Base-by-base conservation (phyloP, 2,888 invertebrate species). In the Xylocampa areola region DNA sequence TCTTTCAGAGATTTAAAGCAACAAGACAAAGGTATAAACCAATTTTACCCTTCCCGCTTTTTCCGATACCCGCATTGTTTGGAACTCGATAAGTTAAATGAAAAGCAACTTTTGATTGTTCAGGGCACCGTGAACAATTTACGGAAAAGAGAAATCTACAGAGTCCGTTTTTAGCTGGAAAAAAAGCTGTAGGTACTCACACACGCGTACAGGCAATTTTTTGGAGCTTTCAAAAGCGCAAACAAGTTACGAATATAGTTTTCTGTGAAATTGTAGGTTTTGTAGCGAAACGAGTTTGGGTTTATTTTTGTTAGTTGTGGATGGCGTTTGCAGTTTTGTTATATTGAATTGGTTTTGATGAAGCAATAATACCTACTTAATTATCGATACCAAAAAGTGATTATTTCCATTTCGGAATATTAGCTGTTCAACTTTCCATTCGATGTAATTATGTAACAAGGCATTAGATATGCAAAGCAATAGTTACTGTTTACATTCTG, bases 41-140 rank as follows among this genome's bases (percentile, higher is more conserved):
- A 86, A 88, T 87, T 86, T 81, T 70, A 71, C 72, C 54, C 66
- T 70, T 68, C 65, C 69, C 78, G 64, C 64, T 59, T 76, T 75
- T 71, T 44, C 73, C 79, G 75, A 79, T 78, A 80, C 79, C 81
- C 83, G 71, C 84, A 82, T 85, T 82, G 85, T 87, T 86, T 79
- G 77, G 63, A 60, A 68, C 66, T 63, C 64, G 76, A 86, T 86
- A 87, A 87, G 84, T 87, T 88, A 85, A 89, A 88, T 86, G 86
- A 84, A 88, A 88, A 84, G 84, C 82, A 86, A 88, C 84, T 89
- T 87, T 86, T 85, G 87, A 88, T 87, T 88, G 87, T 76, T 73
- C 73, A 61, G 73, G 65, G 68, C 59, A 68, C 77, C 73, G 59
- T 73, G 71, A 80, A 79, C 78, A 80, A 76, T 74, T 75, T 63